Conservation (phyloP, 53 echinoderm and acorn worm species). For the Apostichopus leukothele region DNA sequence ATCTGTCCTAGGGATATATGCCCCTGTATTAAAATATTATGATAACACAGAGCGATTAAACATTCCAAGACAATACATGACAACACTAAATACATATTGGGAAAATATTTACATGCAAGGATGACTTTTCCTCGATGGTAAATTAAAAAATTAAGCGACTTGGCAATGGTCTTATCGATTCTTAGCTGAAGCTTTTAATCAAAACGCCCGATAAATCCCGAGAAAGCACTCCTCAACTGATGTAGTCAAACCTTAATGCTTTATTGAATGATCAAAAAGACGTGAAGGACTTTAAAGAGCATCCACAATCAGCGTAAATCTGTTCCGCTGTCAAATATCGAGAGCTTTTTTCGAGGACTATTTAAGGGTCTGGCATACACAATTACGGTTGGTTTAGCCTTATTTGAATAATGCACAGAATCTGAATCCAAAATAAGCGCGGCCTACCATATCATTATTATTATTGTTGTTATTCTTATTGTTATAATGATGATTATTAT, state of each 20-base stretch:
- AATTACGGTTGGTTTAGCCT: not conserved
- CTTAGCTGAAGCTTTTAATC: slow-evolving; percentile 32
- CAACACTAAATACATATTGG: not conserved
- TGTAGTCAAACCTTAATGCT: slow-evolving; percentile 31
- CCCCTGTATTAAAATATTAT: too few relatives aligned
- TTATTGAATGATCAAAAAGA: slow-evolving; percentile 39
- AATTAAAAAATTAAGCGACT: not conserved
- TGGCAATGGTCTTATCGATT: slow-evolving; percentile 30
- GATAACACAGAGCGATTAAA: too few relatives aligned
- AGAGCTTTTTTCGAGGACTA: not conserved
- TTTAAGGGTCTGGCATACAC: not conserved
- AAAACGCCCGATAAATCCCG: slow-evolving; percentile 8
- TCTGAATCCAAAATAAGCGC: too few relatives aligned
- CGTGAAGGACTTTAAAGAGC: slow-evolving; percentile 39
- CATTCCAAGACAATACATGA: not conserved
- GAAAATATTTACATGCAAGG: not conserved
- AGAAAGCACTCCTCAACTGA: slow-evolving; percentile 33
- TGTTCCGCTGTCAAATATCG: not conserved
- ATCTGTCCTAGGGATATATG: too few relatives aligned
- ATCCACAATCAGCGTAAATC: not conserved
- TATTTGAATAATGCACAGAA: too few relatives aligned
- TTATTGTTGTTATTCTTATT: too few relatives aligned
- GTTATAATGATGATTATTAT: too few relatives aligned
- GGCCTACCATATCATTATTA: too few relatives aligned
- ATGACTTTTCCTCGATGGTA: not conserved